Evolutionary conservation across 23 tunicate genomes (phyloP).

Genomic region (Botrylloides violaceus): DNA sequence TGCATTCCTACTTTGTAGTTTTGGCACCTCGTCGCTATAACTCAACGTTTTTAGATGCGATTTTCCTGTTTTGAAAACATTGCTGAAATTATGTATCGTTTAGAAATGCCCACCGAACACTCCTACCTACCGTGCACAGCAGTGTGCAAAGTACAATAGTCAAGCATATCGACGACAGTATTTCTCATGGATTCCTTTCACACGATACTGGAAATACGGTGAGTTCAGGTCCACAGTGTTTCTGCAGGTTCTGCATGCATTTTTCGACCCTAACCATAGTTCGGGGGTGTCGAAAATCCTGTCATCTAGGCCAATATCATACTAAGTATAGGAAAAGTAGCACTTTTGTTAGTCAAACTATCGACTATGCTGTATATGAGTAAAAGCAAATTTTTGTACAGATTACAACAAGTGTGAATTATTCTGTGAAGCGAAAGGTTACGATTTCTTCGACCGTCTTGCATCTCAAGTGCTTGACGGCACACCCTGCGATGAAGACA

Average conservation of each 20-base stretch:
- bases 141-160: slow-evolving; percentile 56
- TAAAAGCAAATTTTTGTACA: slow-evolving; percentile 9
- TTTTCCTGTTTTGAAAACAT: too few relatives aligned
- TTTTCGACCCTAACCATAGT: too few relatives aligned
- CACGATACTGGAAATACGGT: slow-evolving; percentile 32
- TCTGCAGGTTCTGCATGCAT: too few relatives aligned
- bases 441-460: slow-evolving; percentile 72
- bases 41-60: too few relatives aligned
- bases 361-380: background rate
- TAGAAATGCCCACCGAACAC: slow-evolving; percentile 69
- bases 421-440: slow-evolving; percentile 72
- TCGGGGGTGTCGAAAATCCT: too few relatives aligned
- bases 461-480: slow-evolving; percentile 68
- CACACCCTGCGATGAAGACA: slow-evolving; percentile 54
- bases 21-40: too few relatives aligned
- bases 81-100: too few relatives aligned
- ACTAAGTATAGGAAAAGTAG: too few relatives aligned
- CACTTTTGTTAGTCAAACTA: too few relatives aligned
- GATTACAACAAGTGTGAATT: slow-evolving; percentile 68
- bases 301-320: too few relatives aligned
- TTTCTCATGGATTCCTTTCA: slow-evolving; percentile 87
- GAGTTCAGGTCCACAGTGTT: background rate
- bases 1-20: too few relatives aligned
- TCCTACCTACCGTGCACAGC: slow-evolving; percentile 43
- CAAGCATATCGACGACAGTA: slow-evolving; percentile 63